Percentiles rank a stretch among this genome's conserved stretches.
Conservation (phyloP, 2,113 vertebrate genomes). For the Ceuthmochares aereus region DNA sequence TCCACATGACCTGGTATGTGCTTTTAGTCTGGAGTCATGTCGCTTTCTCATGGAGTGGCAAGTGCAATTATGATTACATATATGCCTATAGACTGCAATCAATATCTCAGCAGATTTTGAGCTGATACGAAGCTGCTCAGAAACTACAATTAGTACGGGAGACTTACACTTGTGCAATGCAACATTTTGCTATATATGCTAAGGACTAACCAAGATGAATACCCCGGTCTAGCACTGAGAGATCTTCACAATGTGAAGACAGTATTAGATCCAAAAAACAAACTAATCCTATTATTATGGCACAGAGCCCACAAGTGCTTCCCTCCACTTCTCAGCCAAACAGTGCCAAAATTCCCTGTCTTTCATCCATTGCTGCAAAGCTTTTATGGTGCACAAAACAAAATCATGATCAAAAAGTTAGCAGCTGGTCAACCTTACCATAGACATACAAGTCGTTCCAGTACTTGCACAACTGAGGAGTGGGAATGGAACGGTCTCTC, state of each 20-base stretch:
- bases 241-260: neutral
- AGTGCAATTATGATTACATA: neutral
- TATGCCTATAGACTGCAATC: neutral
- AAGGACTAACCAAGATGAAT: neutral
- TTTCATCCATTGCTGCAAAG: neutral
- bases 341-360: neutral
- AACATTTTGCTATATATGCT: neutral
- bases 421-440: neutral
- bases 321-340: neutral
- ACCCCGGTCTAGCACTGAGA: neutral
- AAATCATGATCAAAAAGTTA: neutral
- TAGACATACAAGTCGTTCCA: neutral
- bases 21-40: neutral
- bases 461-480: neutral
- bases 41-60: neutral
- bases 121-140: neutral
- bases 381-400: neutral
- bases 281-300: neutral
- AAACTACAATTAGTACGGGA: neutral
- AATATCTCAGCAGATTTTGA: neutral
- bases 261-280: neutral
- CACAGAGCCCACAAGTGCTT: neutral
- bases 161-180: neutral
- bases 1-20: neutral
- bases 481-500: neutral